Evolutionary conservation across 1,140 invertebrate species (phyloP), one percentile per base, ranked within the genome.

Genomic region (Drosophila erecta): DNA sequence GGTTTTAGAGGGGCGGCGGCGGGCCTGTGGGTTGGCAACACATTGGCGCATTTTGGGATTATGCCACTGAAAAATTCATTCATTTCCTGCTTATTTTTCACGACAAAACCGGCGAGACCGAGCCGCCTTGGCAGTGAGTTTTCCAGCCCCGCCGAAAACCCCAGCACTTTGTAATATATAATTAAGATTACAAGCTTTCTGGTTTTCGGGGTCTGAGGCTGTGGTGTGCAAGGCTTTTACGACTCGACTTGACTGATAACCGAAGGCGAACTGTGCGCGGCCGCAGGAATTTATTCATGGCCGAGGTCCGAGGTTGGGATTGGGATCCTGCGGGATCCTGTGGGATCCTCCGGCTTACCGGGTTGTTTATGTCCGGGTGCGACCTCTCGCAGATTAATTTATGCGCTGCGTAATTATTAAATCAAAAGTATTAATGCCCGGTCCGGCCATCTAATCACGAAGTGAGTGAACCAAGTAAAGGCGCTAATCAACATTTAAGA

Each of bases 31-130:
- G 77, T 69, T 62, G 67, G 78, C 74, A 86, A 81, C 78, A 71
- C 79, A 87, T 87, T 87, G 84, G 84, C 79, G 79, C 83, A 87
- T 87, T 79, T 86, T 49, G 65, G 85, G 84, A 84, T 89, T 89
- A 89, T 78, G 76, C 84, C 69, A 84, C 85, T 89, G 84, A 89
- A 89, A 89, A 89, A 89, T 89, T 89, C 85, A 89, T 89, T 89
- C 72, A 89, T 89, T 89, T 87, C 79, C 79, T 87, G 81, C 73
- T 85, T 85, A 72, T 83, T 85, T 84, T 79, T 86, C 80, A 64
- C 49, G 56, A 84, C 75, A 79, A 83, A 81, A 79, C 75, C 55
- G 51, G 64, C 60, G 60, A 44, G 60, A 59, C 59, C 15, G 59
- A 67, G 51, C 35, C 43, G 40, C 17, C 40, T 30, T 37, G 62